Conservation (phyloP, 2,797 vertebrate genomes). For the Petrocephalus sullivani region DNA sequence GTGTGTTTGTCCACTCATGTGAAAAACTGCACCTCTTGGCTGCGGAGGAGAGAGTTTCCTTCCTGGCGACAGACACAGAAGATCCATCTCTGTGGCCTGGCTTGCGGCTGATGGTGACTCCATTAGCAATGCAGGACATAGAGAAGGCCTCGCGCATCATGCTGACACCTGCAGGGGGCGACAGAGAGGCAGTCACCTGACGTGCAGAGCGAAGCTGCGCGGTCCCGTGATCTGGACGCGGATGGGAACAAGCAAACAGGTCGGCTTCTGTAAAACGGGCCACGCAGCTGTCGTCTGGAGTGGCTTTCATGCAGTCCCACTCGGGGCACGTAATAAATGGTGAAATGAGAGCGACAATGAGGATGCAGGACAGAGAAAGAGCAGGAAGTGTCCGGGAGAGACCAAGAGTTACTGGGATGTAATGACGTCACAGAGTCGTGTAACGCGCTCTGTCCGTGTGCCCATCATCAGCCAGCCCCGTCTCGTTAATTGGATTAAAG, state of each 20-base stretch:
- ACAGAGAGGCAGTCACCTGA: neutral
- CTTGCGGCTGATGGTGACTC: conserved; percentile 70
- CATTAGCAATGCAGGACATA: conserved; percentile 86
- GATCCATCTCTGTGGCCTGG: conserved; percentile 69
- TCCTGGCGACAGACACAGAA: conserved; percentile 74
- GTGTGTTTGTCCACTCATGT: neutral
- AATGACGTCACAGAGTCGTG: neutral
- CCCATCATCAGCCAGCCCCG: neutral
- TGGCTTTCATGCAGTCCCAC: neutral
- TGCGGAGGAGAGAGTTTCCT: conserved; percentile 86
- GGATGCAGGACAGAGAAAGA: neutral
- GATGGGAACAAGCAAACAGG: neutral
- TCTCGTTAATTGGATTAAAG: neutral
- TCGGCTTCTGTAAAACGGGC: neutral
- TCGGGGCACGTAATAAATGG: neutral
- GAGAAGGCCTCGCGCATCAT: conserved; percentile 81
- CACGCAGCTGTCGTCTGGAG: neutral
- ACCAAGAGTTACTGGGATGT: neutral
- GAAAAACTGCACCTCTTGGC: conserved; percentile 79
- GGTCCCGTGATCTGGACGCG: neutral
- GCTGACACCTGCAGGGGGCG: conserved; percentile 64
- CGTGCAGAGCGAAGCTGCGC: neutral
- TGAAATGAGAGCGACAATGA: neutral
- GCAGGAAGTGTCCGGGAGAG: neutral
- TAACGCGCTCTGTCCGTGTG: neutral